Percentiles rank a stretch among this genome's conserved stretches.
Evolutionary conservation across 2,797 vertebrate genomes (phyloP).

Genomic region (Pyrrhura leucotis): DNA sequence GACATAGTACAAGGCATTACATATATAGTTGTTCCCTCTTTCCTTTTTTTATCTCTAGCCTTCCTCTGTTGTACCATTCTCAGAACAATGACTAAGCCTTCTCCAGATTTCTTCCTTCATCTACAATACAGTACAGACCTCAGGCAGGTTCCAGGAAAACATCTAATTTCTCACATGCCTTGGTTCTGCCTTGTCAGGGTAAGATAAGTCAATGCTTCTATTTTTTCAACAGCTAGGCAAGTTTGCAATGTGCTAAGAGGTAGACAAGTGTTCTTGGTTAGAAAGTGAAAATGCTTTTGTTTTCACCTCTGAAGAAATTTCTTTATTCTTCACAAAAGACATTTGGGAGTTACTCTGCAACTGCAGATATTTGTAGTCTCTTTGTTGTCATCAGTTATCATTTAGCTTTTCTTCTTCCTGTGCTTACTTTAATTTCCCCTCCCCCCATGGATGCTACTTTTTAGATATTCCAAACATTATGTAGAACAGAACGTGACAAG

Average conservation of each 20-base stretch:
- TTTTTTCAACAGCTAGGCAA: not conserved
- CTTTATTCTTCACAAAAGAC: not conserved
- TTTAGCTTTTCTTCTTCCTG: not conserved
- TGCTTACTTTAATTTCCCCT: not conserved
- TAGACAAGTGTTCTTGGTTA: not conserved
- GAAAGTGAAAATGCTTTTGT: not conserved
- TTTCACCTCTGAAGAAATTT: not conserved
- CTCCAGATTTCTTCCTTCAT: not conserved
- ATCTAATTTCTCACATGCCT: not conserved
- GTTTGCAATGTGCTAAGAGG: not conserved
- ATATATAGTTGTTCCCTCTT: not conserved
- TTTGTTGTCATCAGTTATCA: not conserved
- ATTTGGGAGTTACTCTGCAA: not conserved
- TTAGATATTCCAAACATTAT: not conserved
- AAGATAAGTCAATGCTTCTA: not conserved
- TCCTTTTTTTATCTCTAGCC: not conserved
- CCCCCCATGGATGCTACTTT: not conserved
- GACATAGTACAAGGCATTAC: not conserved
- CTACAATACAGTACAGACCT: rapidly evolving
- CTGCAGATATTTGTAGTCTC: not conserved
- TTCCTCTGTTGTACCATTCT: not conserved
- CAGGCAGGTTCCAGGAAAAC: not conserved
- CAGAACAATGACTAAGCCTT: not conserved
- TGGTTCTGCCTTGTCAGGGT: not conserved
- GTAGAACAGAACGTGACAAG: not conserved